Evolutionary conservation across 2,113 vertebrate species (phyloP).

Genomic region (Sterna hirundo): DNA sequence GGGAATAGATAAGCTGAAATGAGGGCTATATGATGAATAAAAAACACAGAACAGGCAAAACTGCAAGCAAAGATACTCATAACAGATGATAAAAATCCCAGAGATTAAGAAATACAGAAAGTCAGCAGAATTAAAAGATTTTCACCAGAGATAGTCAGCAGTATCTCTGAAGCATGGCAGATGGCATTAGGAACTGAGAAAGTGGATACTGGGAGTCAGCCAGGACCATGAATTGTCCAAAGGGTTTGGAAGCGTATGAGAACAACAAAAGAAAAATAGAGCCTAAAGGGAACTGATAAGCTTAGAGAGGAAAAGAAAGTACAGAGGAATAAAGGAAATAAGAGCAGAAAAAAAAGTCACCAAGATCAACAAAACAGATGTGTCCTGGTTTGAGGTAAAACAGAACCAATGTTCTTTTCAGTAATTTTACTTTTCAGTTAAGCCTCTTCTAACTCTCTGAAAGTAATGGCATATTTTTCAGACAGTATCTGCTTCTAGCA

Average conservation of each 20-base stretch:
- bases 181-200: conserved; percentile 40
- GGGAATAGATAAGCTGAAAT: background rate
- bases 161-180: conserved; percentile 30
- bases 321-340: background rate
- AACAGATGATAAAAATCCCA: conserved; percentile 3
- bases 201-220: conserved; percentile 30
- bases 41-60: background rate
- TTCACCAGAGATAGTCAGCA: background rate
- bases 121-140: conserved; percentile 22
- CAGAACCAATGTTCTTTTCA: background rate
- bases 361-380: background rate
- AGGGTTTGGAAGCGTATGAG: background rate
- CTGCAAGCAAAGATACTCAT: background rate
- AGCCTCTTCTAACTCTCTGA: background rate
- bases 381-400: background rate
- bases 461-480: background rate
- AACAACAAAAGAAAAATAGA: background rate
- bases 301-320: background rate
- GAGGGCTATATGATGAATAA: background rate
- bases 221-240: conserved; percentile 14
- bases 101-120: background rate
- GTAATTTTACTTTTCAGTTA: background rate
- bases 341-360: background rate
- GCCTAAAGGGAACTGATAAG: background rate
- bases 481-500: background rate